These are phyloP conservation scores for Neoascia interrupta DNA, from an alignment of 2,888 invertebrate genomes.

Conservation along the genomic window DNA sequence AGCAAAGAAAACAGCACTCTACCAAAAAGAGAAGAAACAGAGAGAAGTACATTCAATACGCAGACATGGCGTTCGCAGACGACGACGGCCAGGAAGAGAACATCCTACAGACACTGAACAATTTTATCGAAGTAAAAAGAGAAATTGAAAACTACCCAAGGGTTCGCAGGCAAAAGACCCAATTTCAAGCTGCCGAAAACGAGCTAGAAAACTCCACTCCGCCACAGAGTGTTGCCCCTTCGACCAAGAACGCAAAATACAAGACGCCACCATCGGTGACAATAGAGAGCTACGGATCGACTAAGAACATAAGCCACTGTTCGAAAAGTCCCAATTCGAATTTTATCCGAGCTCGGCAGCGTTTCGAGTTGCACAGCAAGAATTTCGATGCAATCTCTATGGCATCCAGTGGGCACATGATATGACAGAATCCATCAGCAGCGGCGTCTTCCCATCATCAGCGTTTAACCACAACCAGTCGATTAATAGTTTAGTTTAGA, in stretches of 20 bases:
- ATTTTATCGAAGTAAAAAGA: constrained; percentile 77
- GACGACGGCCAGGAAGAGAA: constrained; percentile 76
- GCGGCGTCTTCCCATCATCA: too few relatives aligned
- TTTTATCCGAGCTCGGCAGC: constrained; percentile 40
- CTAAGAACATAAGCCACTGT: not conserved
- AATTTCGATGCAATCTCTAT: constrained; percentile 34
- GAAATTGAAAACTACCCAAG: constrained; percentile 73
- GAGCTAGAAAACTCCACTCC: not conserved
- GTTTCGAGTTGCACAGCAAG: constrained; percentile 44
- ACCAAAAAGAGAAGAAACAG: constrained; percentile 69
- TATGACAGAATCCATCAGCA: too few relatives aligned
- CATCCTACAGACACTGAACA: constrained; percentile 75
- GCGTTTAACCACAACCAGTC: too few relatives aligned
- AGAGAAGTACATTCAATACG: constrained; percentile 75
- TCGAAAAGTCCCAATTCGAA: constrained; percentile 35
- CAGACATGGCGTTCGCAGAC: constrained; percentile 76
- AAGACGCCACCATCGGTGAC: constrained; percentile 57
- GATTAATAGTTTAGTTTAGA: too few relatives aligned
- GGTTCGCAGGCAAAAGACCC: not conserved
- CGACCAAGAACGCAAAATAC: too few relatives aligned
- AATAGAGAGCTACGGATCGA: constrained; percentile 44
- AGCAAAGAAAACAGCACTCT: constrained; percentile 24
- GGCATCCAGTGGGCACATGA: constrained; percentile 38
- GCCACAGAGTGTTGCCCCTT: too few relatives aligned
- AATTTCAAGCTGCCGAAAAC: constrained; percentile 7